A percentile compares a stretch with the other conserved stretches of the same genome.
These are phyloP conservation scores for Athene noctua DNA, from an alignment of 2,113 vertebrate genomes.

Conservation along the genomic window DNA sequence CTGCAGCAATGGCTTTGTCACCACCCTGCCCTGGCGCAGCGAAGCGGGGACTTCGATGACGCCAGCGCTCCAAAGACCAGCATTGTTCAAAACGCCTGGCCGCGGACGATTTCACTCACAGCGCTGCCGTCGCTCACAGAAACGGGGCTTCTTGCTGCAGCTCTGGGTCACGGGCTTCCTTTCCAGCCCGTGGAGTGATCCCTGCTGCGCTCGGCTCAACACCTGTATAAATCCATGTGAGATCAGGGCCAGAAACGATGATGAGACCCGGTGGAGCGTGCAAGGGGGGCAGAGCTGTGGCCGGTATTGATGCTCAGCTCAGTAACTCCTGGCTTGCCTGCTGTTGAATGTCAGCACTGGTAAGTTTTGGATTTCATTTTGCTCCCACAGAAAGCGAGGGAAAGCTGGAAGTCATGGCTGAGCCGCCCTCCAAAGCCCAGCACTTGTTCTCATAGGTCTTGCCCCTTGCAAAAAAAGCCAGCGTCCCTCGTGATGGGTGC, in stretches of 20 bases:
- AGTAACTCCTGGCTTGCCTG: background rate
- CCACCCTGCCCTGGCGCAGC: background rate
- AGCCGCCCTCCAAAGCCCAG: background rate
- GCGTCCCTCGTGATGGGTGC: rapidly evolving
- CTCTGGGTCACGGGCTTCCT: background rate
- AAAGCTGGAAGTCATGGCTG: background rate
- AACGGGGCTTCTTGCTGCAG: background rate
- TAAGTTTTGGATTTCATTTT: background rate
- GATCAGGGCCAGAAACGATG: background rate
- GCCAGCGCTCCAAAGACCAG: background rate
- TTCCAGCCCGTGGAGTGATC: rapidly evolving
- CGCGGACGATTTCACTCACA: background rate
- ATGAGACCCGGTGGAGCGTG: background rate
- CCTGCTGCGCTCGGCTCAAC: rapidly evolving
- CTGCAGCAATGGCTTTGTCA: background rate
- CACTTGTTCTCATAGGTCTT: background rate
- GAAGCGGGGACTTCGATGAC: background rate
- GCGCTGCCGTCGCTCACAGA: background rate
- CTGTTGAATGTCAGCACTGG: background rate
- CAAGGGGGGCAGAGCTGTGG: background rate
- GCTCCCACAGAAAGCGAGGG: background rate
- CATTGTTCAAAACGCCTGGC: background rate
- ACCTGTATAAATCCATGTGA: rapidly evolving
- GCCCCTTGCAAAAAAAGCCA: background rate
- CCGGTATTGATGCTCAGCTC: background rate